phyloP scores from a whole-genome alignment of 2,113 vertebrate genomes.

The Actenoides hombroni region DNA sequence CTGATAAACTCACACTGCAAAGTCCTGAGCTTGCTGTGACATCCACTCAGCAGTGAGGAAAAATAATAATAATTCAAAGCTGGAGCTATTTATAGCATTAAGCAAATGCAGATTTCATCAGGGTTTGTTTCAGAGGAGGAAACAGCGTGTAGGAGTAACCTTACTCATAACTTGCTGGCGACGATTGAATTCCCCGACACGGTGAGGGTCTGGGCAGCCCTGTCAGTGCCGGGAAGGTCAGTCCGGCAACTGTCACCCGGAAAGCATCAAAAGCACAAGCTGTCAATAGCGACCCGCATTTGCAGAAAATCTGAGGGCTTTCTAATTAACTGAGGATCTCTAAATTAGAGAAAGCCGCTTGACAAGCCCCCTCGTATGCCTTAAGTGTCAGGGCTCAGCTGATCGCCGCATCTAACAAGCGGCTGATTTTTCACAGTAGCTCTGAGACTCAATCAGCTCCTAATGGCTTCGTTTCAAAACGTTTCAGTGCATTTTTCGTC shows the following conservation, averaged over 20 bases:
- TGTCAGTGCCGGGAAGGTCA: conserved; percentile 71
- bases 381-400: conserved; percentile 75
- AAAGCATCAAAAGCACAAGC: conserved; percentile 73
- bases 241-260: conserved; percentile 67
- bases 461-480: conserved; percentile 69
- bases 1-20: neutral
- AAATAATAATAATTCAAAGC: neutral
- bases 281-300: conserved; percentile 77
- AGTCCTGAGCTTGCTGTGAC: neutral
- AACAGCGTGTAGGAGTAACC: conserved; percentile 58
- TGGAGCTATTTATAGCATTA: conserved; percentile 62
- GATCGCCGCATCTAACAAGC: conserved; percentile 79
- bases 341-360: conserved; percentile 75
- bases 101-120: conserved; percentile 49
- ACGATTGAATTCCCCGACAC: conserved; percentile 62
- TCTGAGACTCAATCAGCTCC: conserved; percentile 68
- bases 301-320: conserved; percentile 77
- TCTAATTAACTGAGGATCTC: conserved; percentile 82
- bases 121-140: conserved; percentile 50
- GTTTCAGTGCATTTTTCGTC: conserved; percentile 57
- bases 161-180: conserved; percentile 68
- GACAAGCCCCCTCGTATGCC: conserved; percentile 64
- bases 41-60: neutral
- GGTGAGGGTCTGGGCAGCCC: conserved; percentile 61
- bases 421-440: conserved; percentile 73